Percentiles rank a stretch among this genome's conserved stretches.
Conservation (phyloP, 2,797 vertebrate genomes). For the Paramormyrops hopkinsi region DNA sequence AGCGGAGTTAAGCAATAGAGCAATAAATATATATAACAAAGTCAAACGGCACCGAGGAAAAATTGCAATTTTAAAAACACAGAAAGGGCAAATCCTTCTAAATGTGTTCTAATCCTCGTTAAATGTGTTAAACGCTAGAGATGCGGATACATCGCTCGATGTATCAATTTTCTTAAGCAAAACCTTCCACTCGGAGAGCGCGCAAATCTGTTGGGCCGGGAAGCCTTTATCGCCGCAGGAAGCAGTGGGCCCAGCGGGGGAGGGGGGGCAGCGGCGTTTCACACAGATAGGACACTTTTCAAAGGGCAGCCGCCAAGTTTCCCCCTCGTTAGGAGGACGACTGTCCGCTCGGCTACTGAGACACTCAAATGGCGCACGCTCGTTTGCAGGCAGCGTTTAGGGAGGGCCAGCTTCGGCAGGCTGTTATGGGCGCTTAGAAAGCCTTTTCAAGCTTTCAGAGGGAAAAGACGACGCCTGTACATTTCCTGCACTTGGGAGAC, state of each 20-base stretch:
- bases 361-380: conserved; percentile 18
- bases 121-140: conserved; percentile 45
- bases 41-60: conserved; percentile 37
- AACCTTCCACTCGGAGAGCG: conserved; percentile 43
- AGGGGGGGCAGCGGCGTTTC: conserved; percentile 29
- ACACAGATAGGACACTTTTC: conserved; percentile 35
- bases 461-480: not conserved
- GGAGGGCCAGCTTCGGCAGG: not conserved
- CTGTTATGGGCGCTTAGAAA: not conserved
- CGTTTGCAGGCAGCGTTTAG: conserved; percentile 24
- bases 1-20: conserved; percentile 48
- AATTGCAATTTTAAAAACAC: conserved; percentile 33
- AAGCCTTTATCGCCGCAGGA: conserved; percentile 42
- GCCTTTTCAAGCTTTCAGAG: not conserved
- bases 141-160: conserved; percentile 52
- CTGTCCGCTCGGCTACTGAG: conserved; percentile 20
- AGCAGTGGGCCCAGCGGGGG: conserved; percentile 28
- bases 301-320: conserved; percentile 41
- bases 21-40: conserved; percentile 46
- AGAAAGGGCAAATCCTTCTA: conserved; percentile 47
- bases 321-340: conserved; percentile 34
- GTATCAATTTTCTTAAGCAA: conserved; percentile 46
- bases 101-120: conserved; percentile 49
- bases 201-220: conserved; percentile 30
- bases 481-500: not conserved